A percentile compares a stretch with the other conserved stretches of the same genome.
Evolutionary conservation across 2,888 invertebrate genomes (phyloP).

Genomic region (Rhopalosiphum nymphaeae): DNA sequence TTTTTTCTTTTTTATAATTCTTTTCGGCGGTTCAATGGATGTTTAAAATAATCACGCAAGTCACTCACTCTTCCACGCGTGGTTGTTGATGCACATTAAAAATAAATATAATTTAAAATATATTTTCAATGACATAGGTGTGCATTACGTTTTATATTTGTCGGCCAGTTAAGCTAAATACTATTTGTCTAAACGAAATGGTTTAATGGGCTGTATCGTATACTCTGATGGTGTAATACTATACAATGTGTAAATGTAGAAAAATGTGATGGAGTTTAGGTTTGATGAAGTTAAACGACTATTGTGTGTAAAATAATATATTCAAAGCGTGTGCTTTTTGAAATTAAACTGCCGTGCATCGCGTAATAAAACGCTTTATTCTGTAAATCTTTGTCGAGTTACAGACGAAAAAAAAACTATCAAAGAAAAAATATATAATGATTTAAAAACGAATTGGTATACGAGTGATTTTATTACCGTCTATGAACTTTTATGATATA

Average conservation of each 20-base stretch:
- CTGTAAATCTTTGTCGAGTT: not conserved
- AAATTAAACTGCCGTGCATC: not conserved
- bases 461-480: not conserved
- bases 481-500: not conserved
- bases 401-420: not conserved
- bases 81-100: not conserved
- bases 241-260: not conserved
- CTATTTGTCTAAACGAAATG: not conserved
- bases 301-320: not conserved
- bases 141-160: not conserved
- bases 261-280: not conserved
- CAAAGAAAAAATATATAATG: slow-evolving; percentile 4
- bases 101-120: not conserved
- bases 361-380: not conserved
- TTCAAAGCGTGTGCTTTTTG: not conserved
- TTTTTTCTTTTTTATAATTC: not conserved
- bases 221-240: not conserved
- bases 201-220: not conserved
- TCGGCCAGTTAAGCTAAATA: not conserved
- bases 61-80: not conserved
- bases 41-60: not conserved
- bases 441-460: not conserved
- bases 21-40: not conserved
- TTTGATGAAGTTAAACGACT: not conserved
- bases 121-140: not conserved